Evolutionary conservation across 2,113 vertebrate genomes (phyloP), one percentile per base, ranked within the genome.

Genomic region (Nyctibius bracteatus): DNA sequence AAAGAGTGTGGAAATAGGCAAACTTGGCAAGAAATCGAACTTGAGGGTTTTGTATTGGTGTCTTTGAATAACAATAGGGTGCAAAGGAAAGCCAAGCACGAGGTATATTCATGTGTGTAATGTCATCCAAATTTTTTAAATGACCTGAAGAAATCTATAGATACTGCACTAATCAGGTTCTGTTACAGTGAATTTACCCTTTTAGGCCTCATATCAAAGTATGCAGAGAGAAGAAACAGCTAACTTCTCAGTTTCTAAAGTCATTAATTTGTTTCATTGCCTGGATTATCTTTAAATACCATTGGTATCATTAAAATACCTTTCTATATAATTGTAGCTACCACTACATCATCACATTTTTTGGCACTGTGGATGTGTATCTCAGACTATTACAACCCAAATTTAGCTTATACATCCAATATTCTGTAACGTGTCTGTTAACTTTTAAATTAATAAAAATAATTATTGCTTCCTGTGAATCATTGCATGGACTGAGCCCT

Each of bases 391-490:
- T 70, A 37, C 13, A 51, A 58, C 12, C 43, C 44, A 54, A 54
- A 65, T 83, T 80, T 65, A 74, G 17, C n/a, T 58, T 83, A 47
- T 41, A 20, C 7, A 25, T 73, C 54, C 19, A 51, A 14, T 68
- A 92, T 74, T 88, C 88, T 88, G 6, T 83, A 70, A 41, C 2
- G 6, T 75, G 35, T 83, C 81, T 86, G 43, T 86, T 94, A 92
- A 90, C 49, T 86, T 94, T 66, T 83, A 73, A 93, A 44, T 66
- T 51, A 92, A 73, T 73, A 86, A 93, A 97, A 96, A 91, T 86
- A 94, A 86, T 39, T 16, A 13, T 37, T 84, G 39, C 80, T 92
- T 94, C 90, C 95, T 94, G 47, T 97, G 96, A 96, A 58, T 96
- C 92, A 81, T 18, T 90, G 35, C 83, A 37, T 22, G 52, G 80